Conservation (phyloP, 2,888 invertebrate species). For the Barypeithes pellucidus region DNA sequence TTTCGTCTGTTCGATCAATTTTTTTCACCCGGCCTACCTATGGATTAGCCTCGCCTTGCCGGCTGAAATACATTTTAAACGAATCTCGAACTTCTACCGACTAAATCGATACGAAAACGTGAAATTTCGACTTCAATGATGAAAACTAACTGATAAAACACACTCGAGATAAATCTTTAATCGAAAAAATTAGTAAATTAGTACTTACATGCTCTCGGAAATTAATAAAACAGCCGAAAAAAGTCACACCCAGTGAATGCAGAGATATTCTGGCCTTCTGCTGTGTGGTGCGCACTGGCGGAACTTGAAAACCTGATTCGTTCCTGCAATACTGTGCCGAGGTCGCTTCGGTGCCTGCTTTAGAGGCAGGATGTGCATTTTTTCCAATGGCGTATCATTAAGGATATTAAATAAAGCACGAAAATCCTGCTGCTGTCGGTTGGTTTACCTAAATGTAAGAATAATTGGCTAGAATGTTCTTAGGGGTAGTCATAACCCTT, state of each 20-base stretch:
- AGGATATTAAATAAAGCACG: neutral
- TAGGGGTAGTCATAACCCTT: too few species aligned
- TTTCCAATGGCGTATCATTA: slow-evolving; percentile 4
- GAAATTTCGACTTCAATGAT: neutral
- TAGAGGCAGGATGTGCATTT: slow-evolving; percentile 14
- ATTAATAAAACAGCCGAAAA: slow-evolving; percentile 12
- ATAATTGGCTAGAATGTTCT: too few species aligned
- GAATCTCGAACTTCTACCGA: neutral
- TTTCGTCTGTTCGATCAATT: neutral
- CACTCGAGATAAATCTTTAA: slow-evolving; percentile 8
- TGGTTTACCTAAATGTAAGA: too few species aligned
- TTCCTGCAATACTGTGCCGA: slow-evolving; percentile 24
- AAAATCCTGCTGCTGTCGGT: neutral
- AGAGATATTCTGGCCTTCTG: slow-evolving; percentile 12
- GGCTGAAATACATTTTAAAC: neutral
- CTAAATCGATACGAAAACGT: neutral
- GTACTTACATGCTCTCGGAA: slow-evolving; percentile 20
- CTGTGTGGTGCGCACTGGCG: slow-evolving; percentile 14
- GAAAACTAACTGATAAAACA: neutral
- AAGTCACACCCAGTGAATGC: slow-evolving; percentile 32
- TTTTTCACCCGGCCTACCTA: slow-evolving; percentile 8
- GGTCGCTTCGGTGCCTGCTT: slow-evolving; percentile 17
- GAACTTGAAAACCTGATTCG: slow-evolving; percentile 17
- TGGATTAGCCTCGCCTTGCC: slow-evolving; percentile 4
- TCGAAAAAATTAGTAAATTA: neutral